Conservation (phyloP, 2,113 vertebrate species). For the Oryzias melastigma region DNA sequence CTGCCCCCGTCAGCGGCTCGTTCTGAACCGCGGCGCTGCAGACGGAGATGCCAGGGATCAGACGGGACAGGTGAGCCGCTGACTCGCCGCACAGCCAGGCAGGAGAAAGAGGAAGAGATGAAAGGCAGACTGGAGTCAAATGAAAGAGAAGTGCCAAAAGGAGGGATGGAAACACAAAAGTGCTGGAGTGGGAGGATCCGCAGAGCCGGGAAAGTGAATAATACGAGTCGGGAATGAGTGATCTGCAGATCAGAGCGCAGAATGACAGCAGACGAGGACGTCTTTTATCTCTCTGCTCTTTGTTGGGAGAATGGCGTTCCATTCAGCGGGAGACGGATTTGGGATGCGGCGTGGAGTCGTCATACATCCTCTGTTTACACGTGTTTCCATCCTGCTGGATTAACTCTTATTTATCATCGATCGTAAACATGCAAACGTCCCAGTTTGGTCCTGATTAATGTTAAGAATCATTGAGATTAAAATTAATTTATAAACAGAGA, state of each 20-base stretch:
- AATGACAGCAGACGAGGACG: slow-evolving; percentile 19
- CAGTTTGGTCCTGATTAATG: slow-evolving; percentile 9
- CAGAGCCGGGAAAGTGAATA: slow-evolving; percentile 52
- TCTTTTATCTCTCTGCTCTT: slow-evolving; percentile 14
- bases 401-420: not conserved
- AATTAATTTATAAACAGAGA: slow-evolving; percentile 35
- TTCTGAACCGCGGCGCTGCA: too few species aligned
- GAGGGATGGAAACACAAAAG: slow-evolving; percentile 51
- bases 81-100: slow-evolving; percentile 53
- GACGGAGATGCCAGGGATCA: slow-evolving; percentile 18
- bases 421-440: not conserved
- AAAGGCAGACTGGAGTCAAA: slow-evolving; percentile 57
- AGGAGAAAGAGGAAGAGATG: slow-evolving; percentile 38
- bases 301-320: not conserved
- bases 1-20: too few species aligned
- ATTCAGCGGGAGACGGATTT: not conserved
- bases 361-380: not conserved
- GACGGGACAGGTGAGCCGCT: slow-evolving; percentile 41
- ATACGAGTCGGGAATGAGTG: slow-evolving; percentile 44
- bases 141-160: slow-evolving; percentile 47
- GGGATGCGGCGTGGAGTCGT: too few species aligned
- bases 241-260: slow-evolving; percentile 49
- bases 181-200: slow-evolving; percentile 43
- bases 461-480: slow-evolving; percentile 47
- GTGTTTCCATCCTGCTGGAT: too few species aligned